Evolutionary conservation across 2,797 vertebrate genomes (phyloP), one percentile per base, ranked within the genome.

Genomic region (Poeciliopsis turneri): DNA sequence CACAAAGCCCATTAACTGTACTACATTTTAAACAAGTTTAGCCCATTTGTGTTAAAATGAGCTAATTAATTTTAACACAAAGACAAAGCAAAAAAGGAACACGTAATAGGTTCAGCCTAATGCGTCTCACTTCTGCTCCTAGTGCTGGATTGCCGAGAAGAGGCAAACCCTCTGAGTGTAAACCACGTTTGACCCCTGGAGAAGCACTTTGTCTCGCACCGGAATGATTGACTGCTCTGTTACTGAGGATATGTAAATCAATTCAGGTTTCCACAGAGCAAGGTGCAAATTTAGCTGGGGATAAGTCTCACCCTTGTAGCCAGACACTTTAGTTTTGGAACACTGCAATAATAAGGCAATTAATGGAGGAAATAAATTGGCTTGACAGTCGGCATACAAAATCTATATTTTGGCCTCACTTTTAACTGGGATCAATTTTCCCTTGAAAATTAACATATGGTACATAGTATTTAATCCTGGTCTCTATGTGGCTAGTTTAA

Each of bases 211-310:
- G 82, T 41, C 78, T 64, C 80, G 82, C 85, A 75, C 81, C 2
- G 33, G 15, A 79, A 85, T 88, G 90, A 92, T 78, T 86, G 89
- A 90, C 89, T 84, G 83, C 76, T 73, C 69, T 18, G 79, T 43
- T 53, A 81, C 69, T n/a, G 25, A 79, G 45, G 36, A 66, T 76
- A 89, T 89, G 86, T 76, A 73, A 82, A 90, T 90, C 1, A 55
- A 5, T 87, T 82, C 49, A 75, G 81, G 68, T 86, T 77, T 78
- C 33, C 59, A 71, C 20, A n/a, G 74, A 76, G 78, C 47, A 81
- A 61, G 66, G 83, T 88, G 71, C 80, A 89, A 68, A 83, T 81
- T 76, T 51, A 82, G 30, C 43, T 61, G 41, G n/a, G 72, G 80
- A 74, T 69, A 23, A 71, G 55, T 64, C 74, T 49, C 61, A 75